phyloP scores from a whole-genome alignment of 2,797 vertebrate genomes.

The Phylloscopus collybita region DNA sequence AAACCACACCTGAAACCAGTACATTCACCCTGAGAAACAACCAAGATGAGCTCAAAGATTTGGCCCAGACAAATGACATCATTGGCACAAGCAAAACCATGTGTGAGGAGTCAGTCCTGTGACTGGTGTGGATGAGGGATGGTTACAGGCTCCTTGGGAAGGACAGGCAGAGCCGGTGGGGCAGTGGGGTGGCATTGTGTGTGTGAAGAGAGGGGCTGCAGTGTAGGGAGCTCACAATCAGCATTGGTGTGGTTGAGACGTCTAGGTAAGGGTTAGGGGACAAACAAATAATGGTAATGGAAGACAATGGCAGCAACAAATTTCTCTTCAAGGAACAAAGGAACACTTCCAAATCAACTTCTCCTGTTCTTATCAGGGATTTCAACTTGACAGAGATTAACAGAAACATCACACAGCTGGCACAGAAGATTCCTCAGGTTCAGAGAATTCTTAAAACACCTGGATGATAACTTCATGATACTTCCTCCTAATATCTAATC shows the following conservation, averaged over 20 bases:
- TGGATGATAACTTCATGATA: background rate
- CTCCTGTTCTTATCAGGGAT: background rate
- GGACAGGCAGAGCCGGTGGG: no score
- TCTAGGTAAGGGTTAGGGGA: background rate
- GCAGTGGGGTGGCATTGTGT: background rate
- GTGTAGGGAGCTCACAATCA: rapidly evolving
- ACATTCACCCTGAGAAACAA: background rate
- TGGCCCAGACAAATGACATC: background rate
- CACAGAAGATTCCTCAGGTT: background rate
- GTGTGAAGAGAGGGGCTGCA: background rate
- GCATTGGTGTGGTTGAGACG: rapidly evolving
- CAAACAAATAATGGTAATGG: background rate
- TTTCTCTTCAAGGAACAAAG: background rate
- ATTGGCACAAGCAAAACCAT: background rate
- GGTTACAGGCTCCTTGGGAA: background rate
- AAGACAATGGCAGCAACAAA: background rate
- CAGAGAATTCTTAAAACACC: background rate
- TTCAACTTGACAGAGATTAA: background rate
- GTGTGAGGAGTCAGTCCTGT: background rate
- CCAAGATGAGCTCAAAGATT: background rate
- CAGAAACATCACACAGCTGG: background rate
- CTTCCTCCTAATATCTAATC: no score
- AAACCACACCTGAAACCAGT: background rate
- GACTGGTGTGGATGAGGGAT: background rate
- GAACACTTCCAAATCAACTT: background rate